Base-by-base conservation (phyloP, 2,113 vertebrate genomes). In the Actinemys pallida region DNA sequence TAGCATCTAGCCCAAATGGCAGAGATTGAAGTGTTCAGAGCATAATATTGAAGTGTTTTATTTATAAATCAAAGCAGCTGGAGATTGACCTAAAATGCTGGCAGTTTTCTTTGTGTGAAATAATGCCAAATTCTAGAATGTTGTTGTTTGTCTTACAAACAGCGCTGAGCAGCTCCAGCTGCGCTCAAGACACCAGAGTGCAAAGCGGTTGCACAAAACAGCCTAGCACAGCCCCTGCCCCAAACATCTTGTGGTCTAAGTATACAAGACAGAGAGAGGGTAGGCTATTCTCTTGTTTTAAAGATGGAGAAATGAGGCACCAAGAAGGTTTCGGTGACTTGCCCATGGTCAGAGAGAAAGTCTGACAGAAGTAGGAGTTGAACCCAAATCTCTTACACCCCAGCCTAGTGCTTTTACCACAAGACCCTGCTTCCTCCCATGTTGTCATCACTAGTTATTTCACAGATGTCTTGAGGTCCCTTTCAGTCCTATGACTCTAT, bases 1-100 rank as follows among this genome's bases (percentile, higher is more conserved):
- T 50, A 81, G 81, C 8, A 4, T 78, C 85, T 84, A 47, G 52
- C 42, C 92, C 81, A 92, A 95, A 81, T 86, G 95, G 91, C 86
- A 86, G 91, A 96, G 85, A 93, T 39, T 75, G 14, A 86, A 83
- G 27, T 42, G 90, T 96, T 94, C 78, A 78, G 88, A 94, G 83
- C n/a, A 81, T 84, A 85, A 88, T 91, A 86, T 10, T 92, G 84
- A 96, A 94, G 90, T 84, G 20, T 86, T 97, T 98, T 96, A 95
- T 95, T 95, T 95, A 97, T 82, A 96, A 94, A 94, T 87, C 81
- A 90, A 92, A 89, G 80, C 72, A 84, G 35, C 79, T 88, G 84
- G 82, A 65, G 84, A 29, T 39, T 96, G 57, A 86, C 84, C 93
- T 93, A 42, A 96, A 97, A 57, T 17, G 54, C 93, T 97, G 96